phyloP scores from a whole-genome alignment of 2,888 invertebrate species.

The Ectemnius lituratus region DNA sequence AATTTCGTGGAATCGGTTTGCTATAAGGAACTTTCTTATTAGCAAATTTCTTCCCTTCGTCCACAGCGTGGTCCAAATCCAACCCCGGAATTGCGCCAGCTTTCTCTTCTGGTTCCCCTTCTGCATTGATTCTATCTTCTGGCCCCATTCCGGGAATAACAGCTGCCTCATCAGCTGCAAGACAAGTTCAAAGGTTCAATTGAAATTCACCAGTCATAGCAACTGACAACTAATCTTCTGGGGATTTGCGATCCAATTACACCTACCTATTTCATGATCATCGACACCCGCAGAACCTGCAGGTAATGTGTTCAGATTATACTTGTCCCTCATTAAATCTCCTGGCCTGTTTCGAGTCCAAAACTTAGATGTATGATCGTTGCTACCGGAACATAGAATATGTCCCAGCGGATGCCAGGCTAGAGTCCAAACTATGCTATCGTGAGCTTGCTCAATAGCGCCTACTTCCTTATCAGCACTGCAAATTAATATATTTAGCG shows the following conservation, averaged over 20 bases:
- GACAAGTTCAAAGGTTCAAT: constrained; percentile 18
- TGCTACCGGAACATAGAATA: constrained; percentile 99
- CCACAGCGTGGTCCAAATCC: constrained; percentile 87
- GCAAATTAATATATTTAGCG: constrained; percentile 24
- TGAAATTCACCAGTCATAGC: neutral
- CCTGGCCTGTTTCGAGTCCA: constrained; percentile 99
- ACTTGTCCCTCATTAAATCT: constrained; percentile 98
- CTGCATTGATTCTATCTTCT: constrained; percentile 90
- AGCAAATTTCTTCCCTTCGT: constrained; percentile 83
- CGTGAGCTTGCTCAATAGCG: constrained; percentile 98
- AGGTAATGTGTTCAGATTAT: constrained; percentile 95
- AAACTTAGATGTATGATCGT: constrained; percentile 99
- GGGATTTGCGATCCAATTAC: neutral
- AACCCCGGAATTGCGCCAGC: constrained; percentile 88
- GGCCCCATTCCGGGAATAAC: constrained; percentile 99
- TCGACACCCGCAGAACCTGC: constrained; percentile 87
- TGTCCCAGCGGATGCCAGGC: constrained; percentile 99
- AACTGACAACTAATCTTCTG: neutral
- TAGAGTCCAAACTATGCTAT: constrained; percentile 99
- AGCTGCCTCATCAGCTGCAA: constrained; percentile 85
- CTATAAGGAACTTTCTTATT: constrained; percentile 94
- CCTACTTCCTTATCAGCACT: constrained; percentile 99
- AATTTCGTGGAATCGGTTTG: constrained; percentile 96
- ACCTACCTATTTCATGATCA: constrained; percentile 83
- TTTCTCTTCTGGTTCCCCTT: constrained; percentile 72